phyloP scores from a whole-genome alignment of 2,888 invertebrate species.

The Tanytarsus gracilentus region DNA sequence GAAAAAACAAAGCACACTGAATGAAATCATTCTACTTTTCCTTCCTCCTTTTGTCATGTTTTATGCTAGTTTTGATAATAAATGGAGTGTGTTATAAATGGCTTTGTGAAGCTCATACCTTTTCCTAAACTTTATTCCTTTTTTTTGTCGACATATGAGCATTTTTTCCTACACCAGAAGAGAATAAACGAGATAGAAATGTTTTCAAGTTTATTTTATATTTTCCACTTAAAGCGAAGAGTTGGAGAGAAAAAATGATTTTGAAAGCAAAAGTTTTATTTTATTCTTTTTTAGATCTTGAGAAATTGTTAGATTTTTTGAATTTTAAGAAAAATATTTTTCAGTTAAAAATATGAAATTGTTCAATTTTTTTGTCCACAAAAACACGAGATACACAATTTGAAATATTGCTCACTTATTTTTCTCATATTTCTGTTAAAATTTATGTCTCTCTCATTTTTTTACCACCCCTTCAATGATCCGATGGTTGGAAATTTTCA shows the following conservation, averaged over 20 bases:
- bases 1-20: neutral
- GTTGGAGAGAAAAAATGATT: neutral
- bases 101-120: conserved; percentile 3
- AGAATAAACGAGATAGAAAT: neutral
- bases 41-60: neutral
- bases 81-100: conserved; percentile 26
- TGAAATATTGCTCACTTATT: neutral
- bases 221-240: neutral
- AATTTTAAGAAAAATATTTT: too few species aligned
- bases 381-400: too few species aligned
- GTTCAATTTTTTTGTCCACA: too few species aligned
- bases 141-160: neutral
- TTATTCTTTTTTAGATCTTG: neutral
- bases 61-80: conserved; percentile 16
- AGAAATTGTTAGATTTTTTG: too few species aligned
- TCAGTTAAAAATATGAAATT: too few species aligned
- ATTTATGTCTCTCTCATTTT: neutral
- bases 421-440: too few species aligned
- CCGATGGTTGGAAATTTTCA: too few species aligned
- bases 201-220: neutral
- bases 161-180: neutral
- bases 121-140: neutral
- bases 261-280: conserved; percentile 7
- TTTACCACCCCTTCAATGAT: too few species aligned
- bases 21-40: neutral